Conservation (phyloP, 2,113 vertebrate species). For the Rhombomys opimus region DNA sequence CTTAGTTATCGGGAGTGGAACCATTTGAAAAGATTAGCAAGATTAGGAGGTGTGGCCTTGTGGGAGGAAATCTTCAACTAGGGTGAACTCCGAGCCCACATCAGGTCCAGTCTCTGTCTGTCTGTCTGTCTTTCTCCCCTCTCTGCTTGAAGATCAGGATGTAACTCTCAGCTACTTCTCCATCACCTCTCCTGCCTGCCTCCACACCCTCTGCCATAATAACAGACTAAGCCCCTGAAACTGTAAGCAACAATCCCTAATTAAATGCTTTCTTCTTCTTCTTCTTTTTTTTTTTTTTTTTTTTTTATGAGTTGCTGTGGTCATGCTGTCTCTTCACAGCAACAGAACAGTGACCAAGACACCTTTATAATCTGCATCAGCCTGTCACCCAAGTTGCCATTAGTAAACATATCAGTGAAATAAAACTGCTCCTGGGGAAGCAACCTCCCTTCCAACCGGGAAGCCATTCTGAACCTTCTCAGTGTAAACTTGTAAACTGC, state of each 20-base stretch:
- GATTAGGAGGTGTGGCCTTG: not conserved
- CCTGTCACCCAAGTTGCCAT: not conserved
- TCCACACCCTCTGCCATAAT: not conserved
- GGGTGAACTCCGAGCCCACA: not conserved
- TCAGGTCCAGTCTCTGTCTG: not conserved
- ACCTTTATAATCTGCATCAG: not conserved
- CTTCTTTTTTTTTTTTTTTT: too few relatives aligned
- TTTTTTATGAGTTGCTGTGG: too few relatives aligned
- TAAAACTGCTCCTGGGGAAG: not conserved
- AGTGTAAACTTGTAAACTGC: not conserved
- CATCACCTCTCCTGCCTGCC: too few relatives aligned
- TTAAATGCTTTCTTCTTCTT: not conserved
- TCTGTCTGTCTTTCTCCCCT: too few relatives aligned
- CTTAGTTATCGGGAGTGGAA: not conserved
- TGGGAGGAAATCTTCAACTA: not conserved
- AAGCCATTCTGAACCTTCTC: not conserved
- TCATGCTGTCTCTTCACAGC: not conserved
- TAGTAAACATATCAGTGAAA: not conserved
- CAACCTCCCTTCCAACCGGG: not conserved
- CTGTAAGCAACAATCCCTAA: not conserved
- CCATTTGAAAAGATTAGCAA: not conserved
- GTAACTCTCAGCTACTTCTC: not conserved
- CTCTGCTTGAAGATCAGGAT: not conserved
- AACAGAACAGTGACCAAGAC: not conserved
- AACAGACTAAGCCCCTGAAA: not conserved